phyloP scores from a whole-genome alignment of 1,140 invertebrate species.

The Plectus sambesii region DNA sequence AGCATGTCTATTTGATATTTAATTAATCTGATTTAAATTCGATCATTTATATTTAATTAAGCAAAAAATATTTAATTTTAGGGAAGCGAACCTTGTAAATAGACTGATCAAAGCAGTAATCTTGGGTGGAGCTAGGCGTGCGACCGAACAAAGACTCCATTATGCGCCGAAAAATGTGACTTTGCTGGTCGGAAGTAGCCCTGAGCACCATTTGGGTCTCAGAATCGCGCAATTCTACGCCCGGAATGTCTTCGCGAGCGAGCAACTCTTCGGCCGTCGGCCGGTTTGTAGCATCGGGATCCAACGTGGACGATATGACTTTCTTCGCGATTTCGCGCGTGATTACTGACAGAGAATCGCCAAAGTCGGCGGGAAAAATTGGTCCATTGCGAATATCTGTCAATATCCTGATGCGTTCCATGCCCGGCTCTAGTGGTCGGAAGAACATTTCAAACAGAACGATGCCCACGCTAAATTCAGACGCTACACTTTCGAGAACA shows the following conservation, averaged over 20 bases:
- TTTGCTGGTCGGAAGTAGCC: constrained; percentile 15
- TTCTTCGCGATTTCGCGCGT: constrained; percentile 1
- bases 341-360: background rate
- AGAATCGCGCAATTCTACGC: constrained; percentile 17
- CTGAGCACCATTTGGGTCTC: constrained; percentile 18
- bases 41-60: too few relatives aligned
- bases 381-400: constrained; percentile 60
- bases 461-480: constrained; percentile 45
- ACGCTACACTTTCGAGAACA: constrained; percentile 1
- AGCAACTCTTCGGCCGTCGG: constrained; percentile 21
- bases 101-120: constrained; percentile 23
- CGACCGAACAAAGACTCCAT: constrained; percentile 17
- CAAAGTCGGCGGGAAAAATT: constrained; percentile 52
- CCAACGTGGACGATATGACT: constrained; percentile 16
- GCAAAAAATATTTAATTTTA: too few relatives aligned
- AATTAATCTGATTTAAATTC: background rate
- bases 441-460: constrained; percentile 67
- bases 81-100: constrained; percentile 14
- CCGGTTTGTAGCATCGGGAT: constrained; percentile 13
- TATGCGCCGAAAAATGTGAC: constrained; percentile 19
- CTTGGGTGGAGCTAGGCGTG: background rate
- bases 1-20: background rate
- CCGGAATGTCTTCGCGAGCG: constrained; percentile 14
- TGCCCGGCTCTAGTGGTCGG: constrained; percentile 63
- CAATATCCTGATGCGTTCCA: constrained; percentile 73